Conservation (phyloP, 1,140 invertebrate genomes). For the Venturia canescens region DNA sequence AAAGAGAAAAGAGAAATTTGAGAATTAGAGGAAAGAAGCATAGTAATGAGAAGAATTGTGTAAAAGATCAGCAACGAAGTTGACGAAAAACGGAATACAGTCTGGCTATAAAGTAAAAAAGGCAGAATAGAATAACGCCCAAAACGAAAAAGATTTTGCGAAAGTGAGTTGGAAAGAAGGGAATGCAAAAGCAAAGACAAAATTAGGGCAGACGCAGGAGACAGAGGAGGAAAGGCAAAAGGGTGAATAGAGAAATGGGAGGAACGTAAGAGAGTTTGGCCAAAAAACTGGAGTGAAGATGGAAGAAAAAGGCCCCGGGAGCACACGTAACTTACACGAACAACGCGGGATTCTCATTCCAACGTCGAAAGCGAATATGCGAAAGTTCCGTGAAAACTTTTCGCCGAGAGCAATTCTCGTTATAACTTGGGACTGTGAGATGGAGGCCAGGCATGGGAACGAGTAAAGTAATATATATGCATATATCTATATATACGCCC, state of each 20-base stretch:
- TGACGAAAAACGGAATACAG: too few species aligned
- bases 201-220: too few species aligned
- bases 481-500: background rate
- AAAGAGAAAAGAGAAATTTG: background rate
- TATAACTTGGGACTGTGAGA: constrained; percentile 61
- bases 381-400: constrained; percentile 59
- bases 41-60: too few species aligned
- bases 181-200: too few species aligned
- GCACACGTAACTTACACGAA: constrained; percentile 44
- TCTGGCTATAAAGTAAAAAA: too few species aligned
- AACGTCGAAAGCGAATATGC: constrained; percentile 52
- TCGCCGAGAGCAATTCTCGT: constrained; percentile 67
- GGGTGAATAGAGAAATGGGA: constrained; percentile 1
- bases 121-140: too few species aligned
- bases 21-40: background rate
- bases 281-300: constrained; percentile 49
- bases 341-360: background rate
- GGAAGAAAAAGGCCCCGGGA: constrained; percentile 34
- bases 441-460: constrained; percentile 1
- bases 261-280: constrained; percentile 30
- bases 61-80: too few species aligned
- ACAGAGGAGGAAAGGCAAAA: too few species aligned
- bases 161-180: too few species aligned
- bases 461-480: background rate
- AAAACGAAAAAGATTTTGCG: too few species aligned